Base-by-base conservation (phyloP, 2,888 invertebrate species). In the Psylliodes chrysocephalus region DNA sequence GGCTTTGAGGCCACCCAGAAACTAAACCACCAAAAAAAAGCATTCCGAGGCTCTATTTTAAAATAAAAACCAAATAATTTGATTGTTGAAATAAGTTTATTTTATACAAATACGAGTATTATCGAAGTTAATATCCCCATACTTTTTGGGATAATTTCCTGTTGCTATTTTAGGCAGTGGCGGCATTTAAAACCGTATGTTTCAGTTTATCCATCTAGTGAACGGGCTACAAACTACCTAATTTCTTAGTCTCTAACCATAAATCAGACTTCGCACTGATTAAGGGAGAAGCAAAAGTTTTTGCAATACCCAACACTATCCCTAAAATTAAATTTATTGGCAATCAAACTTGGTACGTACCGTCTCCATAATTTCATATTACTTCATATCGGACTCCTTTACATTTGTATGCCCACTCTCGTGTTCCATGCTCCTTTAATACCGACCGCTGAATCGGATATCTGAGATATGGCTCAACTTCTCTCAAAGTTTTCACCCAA, bases 401-500 rank as follows among this genome's bases (percentile, higher is more conserved):
- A 28, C 57, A 59, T 59, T 59, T 49, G 57, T 59, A 59, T 59
- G 22, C 49, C 18, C 14, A 12, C 17, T 10, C 42, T 18, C 8
- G 18, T 30, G 38, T 38, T 52, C 42, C 19, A 46, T 19, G 52
- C 53, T 59, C 44, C 60, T 64, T 61, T 60, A 54, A 55, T 62
- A 59, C 49, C 56, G 55, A 60, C 33, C 63, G 51, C 47, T 54
- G 60, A 54, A 63, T 54, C 55, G 52, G 52, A 63, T 64, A 67
- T 67, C 67, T 59, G 30, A 54, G 61, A 51, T 60, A 61, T 52
- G 46, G 47, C 56, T 40, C 33, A 57, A 62, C 59, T 60, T 56
- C 51, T 49, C 46, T 28, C 46, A 2, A 57, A 67, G 40, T 68
- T 68, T 65, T 35, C 42, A 57, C 54, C 63, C 60, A 68, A 69